Base-by-base conservation (phyloP, 2,888 invertebrate species). In the Habrosyne pyritoides region DNA sequence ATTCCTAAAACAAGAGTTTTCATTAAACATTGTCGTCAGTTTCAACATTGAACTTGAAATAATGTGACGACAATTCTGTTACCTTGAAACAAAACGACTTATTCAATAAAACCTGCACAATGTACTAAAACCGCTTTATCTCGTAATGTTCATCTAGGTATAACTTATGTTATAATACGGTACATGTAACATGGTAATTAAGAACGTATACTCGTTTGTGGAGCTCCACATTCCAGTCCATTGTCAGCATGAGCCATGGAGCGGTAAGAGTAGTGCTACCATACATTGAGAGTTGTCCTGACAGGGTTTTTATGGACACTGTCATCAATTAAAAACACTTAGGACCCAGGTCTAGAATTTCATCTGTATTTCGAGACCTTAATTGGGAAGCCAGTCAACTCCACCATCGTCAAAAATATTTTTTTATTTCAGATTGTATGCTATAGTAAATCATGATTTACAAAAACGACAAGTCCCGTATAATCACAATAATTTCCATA, bases 171-270 rank as follows among this genome's bases (percentile, higher is more conserved):
- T 42, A 18, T 18, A 42, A 42, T 42, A 42, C 24, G 47, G 22
- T 52, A 21, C 26, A 47, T 55, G 12, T 48, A 26, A 52, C 47
- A 54, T 52, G 60, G 66, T 69, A 66, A 74, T 74, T 72, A 74
- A 70, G 63, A 67, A 62, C 54, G 58, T 54, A 57, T 63, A 61
- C 63, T 42, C 36, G 18, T 42, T 42, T 42, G 69, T 69, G 69
- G 63, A 64, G 56, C 67, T 64, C 66, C 68, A 73, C 80, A 83
- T 83, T 82, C 82, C 81, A 63, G 62, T 67, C 74, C 67, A 83
- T 83, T 83, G 83, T 83, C 72, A 42, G 18, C 33, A 42, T 63
- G 54, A 54, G 61, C 57, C 60, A 59, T 58, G 65, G 50, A 52
- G 57, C 60, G 61, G 61, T 12, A n/a, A 12, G 5, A 14, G 33